Base-by-base conservation (phyloP, 1,140 invertebrate species). In the Drosophila erecta region DNA sequence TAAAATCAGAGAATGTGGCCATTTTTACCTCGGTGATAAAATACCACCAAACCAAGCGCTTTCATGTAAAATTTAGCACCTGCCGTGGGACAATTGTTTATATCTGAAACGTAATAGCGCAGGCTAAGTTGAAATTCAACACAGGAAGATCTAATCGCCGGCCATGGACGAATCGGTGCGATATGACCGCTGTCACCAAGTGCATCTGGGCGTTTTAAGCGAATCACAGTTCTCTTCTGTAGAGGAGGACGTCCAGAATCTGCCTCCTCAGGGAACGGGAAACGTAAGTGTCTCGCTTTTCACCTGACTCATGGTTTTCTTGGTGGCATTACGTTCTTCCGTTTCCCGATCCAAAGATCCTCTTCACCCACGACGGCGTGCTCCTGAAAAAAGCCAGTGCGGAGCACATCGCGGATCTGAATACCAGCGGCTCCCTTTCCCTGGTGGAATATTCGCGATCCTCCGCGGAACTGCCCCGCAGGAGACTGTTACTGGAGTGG, bases 401-500 rank as follows among this genome's bases (percentile, higher is more conserved):
- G 0, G 92, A 93, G 38, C 93, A 94, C 27, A 93, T 94, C 30
- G 91, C 92, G 5, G 94, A 94, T 65, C 80, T 95, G 15, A 94
- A 95, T 79, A 93, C 93, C 7, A 94, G 94, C 55, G 95, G 95
- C 3, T 94, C 94, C 61, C 89, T 95, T 6, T 94, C 93, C 56
- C 92, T 95, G 53, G 93, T 94, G 3, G 92, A 93, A 76, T 93
- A 94, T 80, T 76, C 17, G 17, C n/a, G 47, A 12, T 17, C 47
- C 47, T 20, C 51, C 4, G n/a, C 58, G n/a, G 59, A 58, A 4
- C 33, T 71, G 20, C 76, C 92, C 0, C 86, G 85, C 20, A 87
- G 89, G 22, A 92, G 91, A 15, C 92, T 94, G 73, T 95, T 93
- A 44, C 94, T 97, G 38, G 96, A 97, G 92, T 97, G 96, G 96